A percentile compares a stretch with the other conserved stretches of the same genome.
These are phyloP conservation scores for Octodon degus DNA, from an alignment of 2,113 vertebrate species.

Conservation along the genomic window DNA sequence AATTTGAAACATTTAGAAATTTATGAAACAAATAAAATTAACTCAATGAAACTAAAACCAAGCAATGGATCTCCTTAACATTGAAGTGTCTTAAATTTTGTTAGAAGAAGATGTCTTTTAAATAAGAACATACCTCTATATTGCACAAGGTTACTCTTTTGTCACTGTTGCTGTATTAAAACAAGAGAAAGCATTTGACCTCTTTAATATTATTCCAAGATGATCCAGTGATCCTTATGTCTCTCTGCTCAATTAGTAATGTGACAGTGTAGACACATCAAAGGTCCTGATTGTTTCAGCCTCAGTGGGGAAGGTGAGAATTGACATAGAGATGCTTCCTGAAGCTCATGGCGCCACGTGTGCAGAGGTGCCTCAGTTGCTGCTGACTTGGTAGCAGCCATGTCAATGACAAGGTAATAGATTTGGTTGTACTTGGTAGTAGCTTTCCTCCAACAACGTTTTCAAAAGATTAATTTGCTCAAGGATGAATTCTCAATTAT, in stretches of 20 bases:
- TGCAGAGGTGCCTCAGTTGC: not conserved
- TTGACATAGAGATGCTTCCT: rapidly evolving
- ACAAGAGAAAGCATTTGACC: not conserved
- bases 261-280: not conserved
- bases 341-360: rapidly evolving
- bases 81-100: not conserved
- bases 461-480: slow-evolving; percentile 51
- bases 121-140: not conserved
- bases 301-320: not conserved
- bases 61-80: not conserved
- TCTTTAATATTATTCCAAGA: not conserved
- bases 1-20: slow-evolving; percentile 32
- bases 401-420: slow-evolving; percentile 53
- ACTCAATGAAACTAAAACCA: slow-evolving; percentile 35
- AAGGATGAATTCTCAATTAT: slow-evolving; percentile 68
- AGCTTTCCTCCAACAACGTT: slow-evolving; percentile 48
- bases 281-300: not conserved
- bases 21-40: not conserved
- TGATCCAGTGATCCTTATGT: not conserved
- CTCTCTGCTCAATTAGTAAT: not conserved
- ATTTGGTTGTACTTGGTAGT: slow-evolving; percentile 64
- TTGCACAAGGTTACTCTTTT: not conserved
- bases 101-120: not conserved
- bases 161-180: not conserved
- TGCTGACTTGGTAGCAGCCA: not conserved